These are phyloP conservation scores for Caenorhabditis inopinata DNA, from an alignment of 1,140 invertebrate species.

Conservation along the genomic window DNA sequence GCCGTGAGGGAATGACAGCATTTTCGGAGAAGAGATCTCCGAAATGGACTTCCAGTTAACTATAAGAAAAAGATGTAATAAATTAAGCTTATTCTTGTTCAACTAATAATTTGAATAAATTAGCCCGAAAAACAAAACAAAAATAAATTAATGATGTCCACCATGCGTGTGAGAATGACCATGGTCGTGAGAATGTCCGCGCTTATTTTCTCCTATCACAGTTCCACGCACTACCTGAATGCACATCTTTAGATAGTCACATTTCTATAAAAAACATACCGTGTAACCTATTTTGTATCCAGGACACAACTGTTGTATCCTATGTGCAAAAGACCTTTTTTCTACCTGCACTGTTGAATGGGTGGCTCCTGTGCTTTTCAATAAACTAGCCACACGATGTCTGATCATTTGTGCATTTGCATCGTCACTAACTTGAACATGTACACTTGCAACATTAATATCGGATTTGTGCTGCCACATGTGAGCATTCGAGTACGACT, in stretches of 20 bases:
- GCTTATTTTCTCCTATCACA: slow-evolving; percentile 26
- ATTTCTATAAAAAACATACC: too few species aligned
- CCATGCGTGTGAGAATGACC: slow-evolving; percentile 45
- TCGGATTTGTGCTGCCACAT: slow-evolving; percentile 63
- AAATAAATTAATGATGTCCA: slow-evolving; percentile 32
- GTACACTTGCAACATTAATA: slow-evolving; percentile 56
- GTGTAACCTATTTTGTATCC: slow-evolving; percentile 31
- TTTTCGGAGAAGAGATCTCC: slow-evolving; percentile 85
- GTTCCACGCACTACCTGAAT: slow-evolving; percentile 32
- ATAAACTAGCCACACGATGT: slow-evolving; percentile 33
- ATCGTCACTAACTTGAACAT: slow-evolving; percentile 52
- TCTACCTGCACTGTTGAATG: slow-evolving; percentile 51
- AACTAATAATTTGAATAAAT: neutral
- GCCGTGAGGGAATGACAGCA: slow-evolving; percentile 88
- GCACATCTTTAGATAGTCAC: too few species aligned
- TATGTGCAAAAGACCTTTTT: slow-evolving; percentile 41
- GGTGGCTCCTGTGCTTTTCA: slow-evolving; percentile 42
- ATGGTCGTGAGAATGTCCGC: slow-evolving; percentile 35
- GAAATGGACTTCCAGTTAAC: slow-evolving; percentile 48
- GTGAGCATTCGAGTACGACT: slow-evolving; percentile 55
- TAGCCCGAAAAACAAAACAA: neutral
- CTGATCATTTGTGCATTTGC: slow-evolving; percentile 56
- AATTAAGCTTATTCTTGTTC: neutral
- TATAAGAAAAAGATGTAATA: neutral
- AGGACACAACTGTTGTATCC: slow-evolving; percentile 42